Percentiles rank a stretch among this genome's conserved stretches.
These are phyloP conservation scores for Mirza zaza DNA, from an alignment of 2,113 vertebrate species.

Conservation along the genomic window DNA sequence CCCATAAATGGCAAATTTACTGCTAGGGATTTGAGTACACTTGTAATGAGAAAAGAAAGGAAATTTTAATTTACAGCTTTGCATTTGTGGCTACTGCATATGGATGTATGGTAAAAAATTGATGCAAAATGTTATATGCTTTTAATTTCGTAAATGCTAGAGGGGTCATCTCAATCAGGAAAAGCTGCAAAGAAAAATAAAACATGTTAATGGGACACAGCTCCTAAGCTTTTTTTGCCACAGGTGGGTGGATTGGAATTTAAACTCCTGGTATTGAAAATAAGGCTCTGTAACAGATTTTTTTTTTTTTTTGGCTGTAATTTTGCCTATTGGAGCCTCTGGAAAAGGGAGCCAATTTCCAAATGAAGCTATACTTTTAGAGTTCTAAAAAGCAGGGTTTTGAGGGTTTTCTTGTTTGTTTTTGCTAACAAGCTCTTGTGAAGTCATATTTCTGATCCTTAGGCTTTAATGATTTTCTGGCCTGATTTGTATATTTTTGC, in stretches of 20 bases:
- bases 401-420: neutral
- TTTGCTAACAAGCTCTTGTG: slow-evolving; percentile 20
- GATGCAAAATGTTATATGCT: neutral
- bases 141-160: slow-evolving; percentile 15
- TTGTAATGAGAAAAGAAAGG: neutral
- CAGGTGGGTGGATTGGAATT: neutral
- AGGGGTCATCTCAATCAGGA: neutral
- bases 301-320: neutral
- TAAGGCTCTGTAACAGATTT: neutral
- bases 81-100: slow-evolving; percentile 18
- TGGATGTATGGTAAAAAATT: neutral
- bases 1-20: neutral
- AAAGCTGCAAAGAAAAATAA: neutral
- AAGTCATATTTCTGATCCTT: slow-evolving; percentile 30
- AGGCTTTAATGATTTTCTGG: neutral
- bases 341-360: neutral
- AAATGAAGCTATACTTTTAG: neutral
- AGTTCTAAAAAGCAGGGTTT: neutral
- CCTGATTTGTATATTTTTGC: neutral
- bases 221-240: neutral
- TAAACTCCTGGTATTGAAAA: neutral
- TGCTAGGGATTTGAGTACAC: neutral
- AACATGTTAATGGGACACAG: neutral
- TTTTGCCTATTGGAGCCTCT: neutral
- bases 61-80: slow-evolving; percentile 37